Percentiles rank a stretch among this genome's conserved stretches.
Conservation (phyloP, 1,140 invertebrate species). For the Stratiolaelaps scimitus region DNA sequence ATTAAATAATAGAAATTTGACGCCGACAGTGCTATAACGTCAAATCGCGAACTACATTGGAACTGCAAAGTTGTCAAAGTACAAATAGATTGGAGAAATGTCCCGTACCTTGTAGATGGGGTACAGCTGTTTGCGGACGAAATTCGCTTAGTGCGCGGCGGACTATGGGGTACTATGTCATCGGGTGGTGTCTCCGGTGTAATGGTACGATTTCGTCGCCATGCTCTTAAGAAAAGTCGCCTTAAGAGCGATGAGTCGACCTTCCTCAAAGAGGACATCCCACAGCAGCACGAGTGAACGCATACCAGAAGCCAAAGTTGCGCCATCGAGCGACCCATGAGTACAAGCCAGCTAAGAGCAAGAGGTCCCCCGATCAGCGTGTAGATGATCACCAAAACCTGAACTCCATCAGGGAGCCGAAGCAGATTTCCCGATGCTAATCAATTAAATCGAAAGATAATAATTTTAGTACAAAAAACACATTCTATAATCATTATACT, state of each 20-base stretch:
- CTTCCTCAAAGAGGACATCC: neutral
- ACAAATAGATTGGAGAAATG: no score
- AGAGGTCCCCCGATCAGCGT: neutral
- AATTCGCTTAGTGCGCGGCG: no score
- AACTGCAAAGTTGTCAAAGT: no score
- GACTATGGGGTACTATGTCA: no score
- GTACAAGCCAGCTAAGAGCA: neutral
- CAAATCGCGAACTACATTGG: no score
- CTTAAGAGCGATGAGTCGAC: neutral
- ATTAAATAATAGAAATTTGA: no score
- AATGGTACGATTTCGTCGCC: neutral
- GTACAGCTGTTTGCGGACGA: no score
- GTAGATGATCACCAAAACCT: conserved; percentile 8
- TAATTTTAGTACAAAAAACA: no score
- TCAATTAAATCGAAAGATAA: no score
- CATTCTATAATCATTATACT: no score
- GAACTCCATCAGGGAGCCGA: conserved; percentile 11
- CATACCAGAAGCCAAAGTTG: conserved; percentile 19
- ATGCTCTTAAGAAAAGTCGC: neutral
- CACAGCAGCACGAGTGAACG: conserved; percentile 18
- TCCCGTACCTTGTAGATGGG: no score
- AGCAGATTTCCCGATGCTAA: conserved; percentile 18
- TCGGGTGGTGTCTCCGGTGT: neutral
- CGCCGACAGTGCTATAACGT: no score
- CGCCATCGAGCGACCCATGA: conserved; percentile 26